phyloP scores from a whole-genome alignment of 2,888 invertebrate genomes.

The Pachliopta kotzebuea region DNA sequence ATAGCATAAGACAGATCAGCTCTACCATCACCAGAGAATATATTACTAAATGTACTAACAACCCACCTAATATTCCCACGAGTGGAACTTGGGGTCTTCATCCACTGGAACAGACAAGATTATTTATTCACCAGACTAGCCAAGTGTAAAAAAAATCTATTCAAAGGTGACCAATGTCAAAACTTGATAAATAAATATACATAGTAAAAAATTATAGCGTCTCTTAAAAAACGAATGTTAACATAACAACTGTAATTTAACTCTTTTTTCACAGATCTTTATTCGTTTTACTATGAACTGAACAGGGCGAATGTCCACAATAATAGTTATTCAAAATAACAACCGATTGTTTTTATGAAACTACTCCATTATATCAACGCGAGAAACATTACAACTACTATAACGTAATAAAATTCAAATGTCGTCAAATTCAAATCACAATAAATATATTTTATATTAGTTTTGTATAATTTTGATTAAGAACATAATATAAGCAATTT shows the following conservation, averaged over 20 bases:
- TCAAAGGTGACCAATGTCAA: background rate
- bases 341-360: background rate
- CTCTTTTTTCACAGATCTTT: background rate
- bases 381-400: background rate
- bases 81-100: too few relatives aligned
- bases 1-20: too few relatives aligned
- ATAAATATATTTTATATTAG: background rate
- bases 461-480: too few relatives aligned
- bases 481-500: too few relatives aligned
- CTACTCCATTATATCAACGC: background rate
- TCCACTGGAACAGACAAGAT: too few relatives aligned
- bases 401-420: background rate
- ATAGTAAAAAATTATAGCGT: background rate
- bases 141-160: too few relatives aligned
- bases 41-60: too few relatives aligned
- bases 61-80: too few relatives aligned
- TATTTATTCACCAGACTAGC: too few relatives aligned
- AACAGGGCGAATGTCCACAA: background rate
- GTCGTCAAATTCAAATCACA: background rate
- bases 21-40: too few relatives aligned
- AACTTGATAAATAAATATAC: too few relatives aligned
- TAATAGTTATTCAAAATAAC: background rate
- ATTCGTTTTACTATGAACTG: background rate
- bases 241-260: background rate
- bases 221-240: background rate